Evolutionary conservation across 2,113 vertebrate genomes (phyloP).

Genomic region (Eulemur macaco): DNA sequence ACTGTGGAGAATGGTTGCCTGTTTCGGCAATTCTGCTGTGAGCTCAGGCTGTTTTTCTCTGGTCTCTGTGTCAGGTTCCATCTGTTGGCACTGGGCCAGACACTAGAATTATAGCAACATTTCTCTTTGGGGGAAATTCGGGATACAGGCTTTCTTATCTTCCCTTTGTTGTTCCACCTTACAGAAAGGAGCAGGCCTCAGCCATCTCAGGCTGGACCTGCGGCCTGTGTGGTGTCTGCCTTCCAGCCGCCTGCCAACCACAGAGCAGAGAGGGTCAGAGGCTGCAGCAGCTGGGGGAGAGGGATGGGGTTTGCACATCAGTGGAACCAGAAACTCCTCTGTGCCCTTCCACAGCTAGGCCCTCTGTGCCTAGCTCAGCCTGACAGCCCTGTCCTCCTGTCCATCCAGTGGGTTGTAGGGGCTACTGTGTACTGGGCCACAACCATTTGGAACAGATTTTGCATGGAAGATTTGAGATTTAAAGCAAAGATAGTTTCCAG

Average conservation of each 20-base stretch:
- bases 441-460: not conserved
- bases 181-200: not conserved
- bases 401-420: not conserved
- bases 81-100: not conserved
- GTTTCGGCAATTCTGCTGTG: too few species aligned
- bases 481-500: not conserved
- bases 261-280: constrained; percentile 24
- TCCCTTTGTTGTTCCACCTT: constrained; percentile 4
- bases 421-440: not conserved
- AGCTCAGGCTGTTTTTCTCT: not conserved
- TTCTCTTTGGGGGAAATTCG: not conserved
- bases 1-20: not conserved
- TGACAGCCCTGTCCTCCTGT: not conserved
- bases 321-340: not conserved
- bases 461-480: not conserved
- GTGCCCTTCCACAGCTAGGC: not conserved
- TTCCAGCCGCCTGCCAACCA: constrained; percentile 15
- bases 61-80: not conserved
- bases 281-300: not conserved
- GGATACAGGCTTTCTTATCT: not conserved
- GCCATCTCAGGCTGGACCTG: not conserved
- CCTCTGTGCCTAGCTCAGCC: not conserved
- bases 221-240: not conserved
- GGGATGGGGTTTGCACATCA: rapidly evolving
- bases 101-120: not conserved